Conservation (phyloP, 2,797 vertebrate genomes). For the Margarornis squamiger region DNA sequence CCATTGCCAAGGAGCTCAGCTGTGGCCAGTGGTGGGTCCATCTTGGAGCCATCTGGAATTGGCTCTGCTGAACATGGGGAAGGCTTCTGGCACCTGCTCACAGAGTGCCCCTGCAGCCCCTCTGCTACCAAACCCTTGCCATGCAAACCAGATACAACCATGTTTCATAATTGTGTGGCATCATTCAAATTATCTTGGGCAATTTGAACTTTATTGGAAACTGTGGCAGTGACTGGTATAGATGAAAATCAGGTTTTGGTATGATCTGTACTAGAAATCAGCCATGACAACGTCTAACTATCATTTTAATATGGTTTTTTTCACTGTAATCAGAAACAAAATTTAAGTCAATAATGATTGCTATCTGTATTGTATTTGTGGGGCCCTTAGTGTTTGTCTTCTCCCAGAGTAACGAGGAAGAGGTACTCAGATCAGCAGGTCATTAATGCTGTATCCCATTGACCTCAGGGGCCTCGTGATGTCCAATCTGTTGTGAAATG, state of each 20-base stretch:
- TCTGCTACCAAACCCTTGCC: neutral
- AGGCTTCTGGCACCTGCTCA: neutral
- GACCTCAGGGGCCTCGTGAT: neutral
- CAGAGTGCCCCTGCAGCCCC: neutral
- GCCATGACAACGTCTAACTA: neutral
- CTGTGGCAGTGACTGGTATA: neutral
- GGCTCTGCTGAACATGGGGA: accelerated
- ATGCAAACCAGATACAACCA: neutral
- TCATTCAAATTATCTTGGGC: neutral
- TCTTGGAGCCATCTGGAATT: accelerated
- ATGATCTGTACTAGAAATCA: neutral
- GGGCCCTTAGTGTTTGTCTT: neutral
- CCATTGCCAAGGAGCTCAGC: accelerated
- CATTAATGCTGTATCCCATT: neutral
- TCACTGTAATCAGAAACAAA: neutral
- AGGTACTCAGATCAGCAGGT: neutral
- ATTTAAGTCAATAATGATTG: neutral
- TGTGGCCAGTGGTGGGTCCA: accelerated
- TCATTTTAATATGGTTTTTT: neutral
- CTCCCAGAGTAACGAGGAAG: neutral
- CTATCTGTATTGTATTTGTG: accelerated
- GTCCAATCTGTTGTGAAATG: neutral
- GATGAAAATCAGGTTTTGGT: neutral
- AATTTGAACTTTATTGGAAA: neutral
- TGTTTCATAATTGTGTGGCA: neutral